These are phyloP conservation scores for Platysteira castanea DNA, from an alignment of 2,113 vertebrate species.

Conservation along the genomic window DNA sequence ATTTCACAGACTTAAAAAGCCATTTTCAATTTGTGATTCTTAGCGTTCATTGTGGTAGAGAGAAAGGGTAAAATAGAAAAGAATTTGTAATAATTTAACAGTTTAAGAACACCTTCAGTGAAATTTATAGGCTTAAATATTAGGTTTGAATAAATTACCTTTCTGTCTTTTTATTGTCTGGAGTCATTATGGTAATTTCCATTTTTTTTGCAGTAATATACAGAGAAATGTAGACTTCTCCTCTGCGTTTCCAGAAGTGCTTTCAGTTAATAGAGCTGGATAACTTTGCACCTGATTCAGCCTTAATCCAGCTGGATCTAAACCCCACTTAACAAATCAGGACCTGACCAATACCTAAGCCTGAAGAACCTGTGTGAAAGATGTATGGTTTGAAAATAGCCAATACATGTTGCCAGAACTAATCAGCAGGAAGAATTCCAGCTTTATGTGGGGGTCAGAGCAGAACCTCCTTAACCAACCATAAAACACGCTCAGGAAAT, in stretches of 20 bases:
- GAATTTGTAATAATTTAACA: background rate
- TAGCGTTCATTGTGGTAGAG: background rate
- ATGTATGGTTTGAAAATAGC: background rate
- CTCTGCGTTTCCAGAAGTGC: rapidly evolving
- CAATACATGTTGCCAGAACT: rapidly evolving
- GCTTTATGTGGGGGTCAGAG: background rate
- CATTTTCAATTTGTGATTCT: background rate
- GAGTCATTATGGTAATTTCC: background rate
- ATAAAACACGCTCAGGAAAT: background rate
- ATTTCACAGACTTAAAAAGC: background rate
- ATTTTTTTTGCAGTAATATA: background rate
- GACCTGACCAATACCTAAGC: background rate
- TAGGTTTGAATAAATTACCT: background rate
- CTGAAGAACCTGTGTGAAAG: background rate
- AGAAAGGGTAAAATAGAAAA: background rate
- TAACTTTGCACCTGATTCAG: background rate
- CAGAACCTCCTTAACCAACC: background rate
- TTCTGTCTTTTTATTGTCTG: background rate
- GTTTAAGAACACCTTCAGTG: background rate
- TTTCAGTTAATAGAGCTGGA: background rate
- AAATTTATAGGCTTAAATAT: background rate
- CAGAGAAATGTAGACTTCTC: rapidly evolving
- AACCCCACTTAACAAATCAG: background rate
- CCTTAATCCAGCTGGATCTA: background rate
- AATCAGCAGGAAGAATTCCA: background rate